Base-by-base conservation (phyloP, 2,888 invertebrate species). In the Acleris laterana region DNA sequence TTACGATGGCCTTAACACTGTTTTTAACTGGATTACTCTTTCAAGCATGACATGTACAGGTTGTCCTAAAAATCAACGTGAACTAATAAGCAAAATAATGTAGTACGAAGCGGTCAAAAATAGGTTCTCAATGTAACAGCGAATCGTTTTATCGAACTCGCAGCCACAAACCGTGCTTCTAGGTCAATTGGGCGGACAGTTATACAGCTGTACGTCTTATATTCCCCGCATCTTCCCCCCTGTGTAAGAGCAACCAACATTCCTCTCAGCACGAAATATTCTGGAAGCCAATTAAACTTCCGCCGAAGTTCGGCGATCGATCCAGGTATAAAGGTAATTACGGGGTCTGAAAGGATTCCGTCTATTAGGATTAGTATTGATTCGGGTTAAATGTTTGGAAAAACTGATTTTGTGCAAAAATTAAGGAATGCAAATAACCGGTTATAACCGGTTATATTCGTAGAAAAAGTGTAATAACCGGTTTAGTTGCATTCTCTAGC, bases 321-420 rank as follows among this genome's bases (percentile, higher is more conserved):
- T 60, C 60, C 60, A 65, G 65, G 65, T 65, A 60, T 57, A 50
- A 44, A 44, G 28, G 65, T 56, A 65, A 65, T 65, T 65, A 65
- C 60, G 42, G 17, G 48, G 55, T 61, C 61, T 25, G 50, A 38
- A 49, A 60, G 60, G 60, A 46, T 32, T 60, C 55, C 42, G 28
- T 56, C 59, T 60, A 42, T 60, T 65, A 17, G 56, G 55, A 65
- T 65, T 50, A 51, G 44, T 60, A 60, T 55, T 44, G 59, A 59
- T 55, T 65, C 32, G 50, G 60, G 55, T 65, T 65, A 65, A 59
- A 60, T 51, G 53, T 64, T 65, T 38, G 4, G 5, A 20, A 44
- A 19, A n/a, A 16, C 55, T 20, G 19, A 20, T 55, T 38, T 55
- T 20, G 42, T 32, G 32, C n/a, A n/a, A n/a, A n/a, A n/a, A n/a